phyloP scores from a whole-genome alignment of 2,888 invertebrate species.

The Odontocolon sp. region DNA sequence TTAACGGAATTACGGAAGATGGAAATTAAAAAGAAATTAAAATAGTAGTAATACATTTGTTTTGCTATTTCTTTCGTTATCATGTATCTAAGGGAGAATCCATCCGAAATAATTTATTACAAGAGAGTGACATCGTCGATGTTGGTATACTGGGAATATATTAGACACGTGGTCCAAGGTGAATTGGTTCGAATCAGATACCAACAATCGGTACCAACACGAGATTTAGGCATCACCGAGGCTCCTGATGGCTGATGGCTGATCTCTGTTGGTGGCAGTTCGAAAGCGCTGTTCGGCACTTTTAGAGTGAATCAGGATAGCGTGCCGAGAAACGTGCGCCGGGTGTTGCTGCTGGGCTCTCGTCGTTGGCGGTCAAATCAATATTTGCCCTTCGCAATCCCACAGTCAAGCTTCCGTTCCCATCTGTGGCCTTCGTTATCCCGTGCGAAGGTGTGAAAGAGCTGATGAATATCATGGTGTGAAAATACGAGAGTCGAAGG shows the following conservation, averaged over 20 bases:
- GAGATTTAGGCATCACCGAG: background rate
- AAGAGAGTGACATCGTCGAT: too few relatives aligned
- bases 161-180: background rate
- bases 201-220: background rate
- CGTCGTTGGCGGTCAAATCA: slow-evolving; percentile 70
- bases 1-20: slow-evolving; percentile 24
- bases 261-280: background rate
- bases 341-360: background rate
- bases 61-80: slow-evolving; percentile 9
- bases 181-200: background rate
- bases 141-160: background rate
- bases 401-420: slow-evolving; percentile 19
- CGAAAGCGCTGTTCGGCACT: background rate
- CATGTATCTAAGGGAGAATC: slow-evolving; percentile 4
- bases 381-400: slow-evolving; percentile 70
- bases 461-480: slow-evolving; percentile 20
- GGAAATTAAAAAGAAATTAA: slow-evolving; percentile 15
- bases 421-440: slow-evolving; percentile 4
- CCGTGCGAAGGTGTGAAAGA: slow-evolving; percentile 28
- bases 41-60: slow-evolving; percentile 20
- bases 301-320: background rate
- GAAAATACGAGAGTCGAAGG: slow-evolving; percentile 19
- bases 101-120: slow-evolving; percentile 25
- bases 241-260: too few relatives aligned
- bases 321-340: background rate